phyloP scores from a whole-genome alignment of 64 coral and sea anemone genomes.

The Acropora yongei region DNA sequence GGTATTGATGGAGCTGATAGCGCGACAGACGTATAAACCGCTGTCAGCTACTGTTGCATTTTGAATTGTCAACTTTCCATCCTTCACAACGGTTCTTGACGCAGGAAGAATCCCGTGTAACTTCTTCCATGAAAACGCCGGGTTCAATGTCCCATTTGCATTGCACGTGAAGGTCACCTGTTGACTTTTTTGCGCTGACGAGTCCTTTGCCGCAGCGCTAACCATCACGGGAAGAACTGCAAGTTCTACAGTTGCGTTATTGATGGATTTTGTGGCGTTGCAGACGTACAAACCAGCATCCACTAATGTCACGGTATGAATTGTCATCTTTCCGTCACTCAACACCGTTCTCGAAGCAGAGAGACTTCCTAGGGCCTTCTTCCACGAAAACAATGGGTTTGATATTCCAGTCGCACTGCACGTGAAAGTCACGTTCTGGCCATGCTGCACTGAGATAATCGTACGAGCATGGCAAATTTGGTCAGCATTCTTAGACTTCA shows the following conservation, averaged over 20 bases:
- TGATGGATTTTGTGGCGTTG: neutral
- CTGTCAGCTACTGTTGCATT: neutral
- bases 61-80: neutral
- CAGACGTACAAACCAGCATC: neutral
- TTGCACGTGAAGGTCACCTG: conserved; percentile 8
- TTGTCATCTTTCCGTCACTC: neutral
- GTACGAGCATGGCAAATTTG: neutral
- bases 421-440: neutral
- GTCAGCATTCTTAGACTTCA: neutral
- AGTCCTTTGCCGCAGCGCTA: neutral
- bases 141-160: neutral
- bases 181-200: neutral
- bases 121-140: neutral
- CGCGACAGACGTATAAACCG: conserved; percentile 13
- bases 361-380: neutral
- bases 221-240: neutral
- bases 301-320: neutral
- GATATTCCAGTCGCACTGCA: neutral
- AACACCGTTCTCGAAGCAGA: neutral
- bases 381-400: neutral
- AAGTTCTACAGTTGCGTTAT: neutral
- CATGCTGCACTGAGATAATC: neutral
- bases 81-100: neutral
- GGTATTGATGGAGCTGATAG: neutral
- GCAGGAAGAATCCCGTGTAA: neutral